These are phyloP conservation scores for Dysmachus trigonus DNA, from an alignment of 2,888 invertebrate species.

Conservation along the genomic window DNA sequence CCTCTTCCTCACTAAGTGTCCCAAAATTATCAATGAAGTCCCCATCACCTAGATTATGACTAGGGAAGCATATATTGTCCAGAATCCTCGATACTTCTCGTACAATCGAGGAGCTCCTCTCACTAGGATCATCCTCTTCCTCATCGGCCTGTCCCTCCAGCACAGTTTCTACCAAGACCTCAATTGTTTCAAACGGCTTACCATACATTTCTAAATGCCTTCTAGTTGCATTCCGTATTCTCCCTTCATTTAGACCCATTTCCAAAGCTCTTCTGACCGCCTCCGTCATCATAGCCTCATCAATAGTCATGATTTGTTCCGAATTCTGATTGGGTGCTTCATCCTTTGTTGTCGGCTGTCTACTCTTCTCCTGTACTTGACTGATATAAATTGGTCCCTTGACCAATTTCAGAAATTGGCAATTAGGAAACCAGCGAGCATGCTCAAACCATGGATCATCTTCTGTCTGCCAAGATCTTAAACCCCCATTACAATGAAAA, in stretches of 20 bases:
- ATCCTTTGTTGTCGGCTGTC: slow-evolving; percentile 38
- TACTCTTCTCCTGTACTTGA: slow-evolving; percentile 57
- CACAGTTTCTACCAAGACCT: slow-evolving; percentile 78
- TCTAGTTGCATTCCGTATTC: slow-evolving; percentile 69
- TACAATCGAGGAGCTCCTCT: slow-evolving; percentile 48
- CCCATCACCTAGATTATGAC: background rate
- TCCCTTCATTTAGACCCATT: slow-evolving; percentile 70
- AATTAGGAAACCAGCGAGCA: slow-evolving; percentile 91
- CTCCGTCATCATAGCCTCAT: slow-evolving; percentile 64
- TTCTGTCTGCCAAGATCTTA: slow-evolving; percentile 87
- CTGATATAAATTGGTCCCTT: slow-evolving; percentile 84
- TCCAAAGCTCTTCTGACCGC: slow-evolving; percentile 68
- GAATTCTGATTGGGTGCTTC: background rate
- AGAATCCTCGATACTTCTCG: slow-evolving; percentile 52
- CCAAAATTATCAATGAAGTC: slow-evolving; percentile 8
- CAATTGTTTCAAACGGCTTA: slow-evolving; percentile 72
- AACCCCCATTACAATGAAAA: slow-evolving; percentile 93
- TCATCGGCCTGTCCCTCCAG: slow-evolving; percentile 74
- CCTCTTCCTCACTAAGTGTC: slow-evolving; percentile 5
- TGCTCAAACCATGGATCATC: slow-evolving; percentile 96
- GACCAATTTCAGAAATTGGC: slow-evolving; percentile 82
- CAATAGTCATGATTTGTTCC: slow-evolving; percentile 55
- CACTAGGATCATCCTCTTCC: slow-evolving; percentile 51
- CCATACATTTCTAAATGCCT: slow-evolving; percentile 70
- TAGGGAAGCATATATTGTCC: slow-evolving; percentile 47